Evolutionary conservation across 2,113 vertebrate species (phyloP).

Genomic region (Forbesichthys agassizii): DNA sequence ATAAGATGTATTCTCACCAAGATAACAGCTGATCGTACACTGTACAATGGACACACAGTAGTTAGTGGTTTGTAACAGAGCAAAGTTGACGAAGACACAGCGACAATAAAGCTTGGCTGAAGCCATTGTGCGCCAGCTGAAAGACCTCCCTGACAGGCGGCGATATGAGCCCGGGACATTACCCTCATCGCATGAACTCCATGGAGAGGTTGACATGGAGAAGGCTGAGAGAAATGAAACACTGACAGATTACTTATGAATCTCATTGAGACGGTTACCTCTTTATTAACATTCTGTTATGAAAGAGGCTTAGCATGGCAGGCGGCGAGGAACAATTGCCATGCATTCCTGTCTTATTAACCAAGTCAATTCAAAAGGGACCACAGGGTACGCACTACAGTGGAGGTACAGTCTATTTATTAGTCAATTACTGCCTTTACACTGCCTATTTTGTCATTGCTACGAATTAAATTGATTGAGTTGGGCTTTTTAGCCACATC

Average conservation of each 20-base stretch:
- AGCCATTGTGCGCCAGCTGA: slow-evolving; percentile 53
- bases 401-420: slow-evolving; percentile 61
- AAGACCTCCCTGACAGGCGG: slow-evolving; percentile 61
- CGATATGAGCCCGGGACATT: slow-evolving; percentile 50
- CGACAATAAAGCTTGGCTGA: slow-evolving; percentile 38
- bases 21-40: slow-evolving; percentile 4
- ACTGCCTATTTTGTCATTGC: slow-evolving; percentile 48
- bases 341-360: slow-evolving; percentile 56
- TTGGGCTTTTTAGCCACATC: slow-evolving; percentile 44
- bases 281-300: slow-evolving; percentile 56
- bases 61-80: slow-evolving; percentile 1
- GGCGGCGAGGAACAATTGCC: slow-evolving; percentile 37
- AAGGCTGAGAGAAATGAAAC: slow-evolving; percentile 57
- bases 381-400: slow-evolving; percentile 41
- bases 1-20: slow-evolving; percentile 5
- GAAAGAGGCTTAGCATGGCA: slow-evolving; percentile 39
- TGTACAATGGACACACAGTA: no score
- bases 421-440: slow-evolving; percentile 64
- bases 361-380: slow-evolving; percentile 49
- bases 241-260: slow-evolving; percentile 64
- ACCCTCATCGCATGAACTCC: slow-evolving; percentile 51
- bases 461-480: slow-evolving; percentile 56
- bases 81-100: slow-evolving; percentile 19
- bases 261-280: slow-evolving; percentile 63
- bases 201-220: slow-evolving; percentile 49